A percentile compares a stretch with the other conserved stretches of the same genome.
phyloP scores from a whole-genome alignment of 2,113 vertebrate species.

The Microtus montanus region DNA sequence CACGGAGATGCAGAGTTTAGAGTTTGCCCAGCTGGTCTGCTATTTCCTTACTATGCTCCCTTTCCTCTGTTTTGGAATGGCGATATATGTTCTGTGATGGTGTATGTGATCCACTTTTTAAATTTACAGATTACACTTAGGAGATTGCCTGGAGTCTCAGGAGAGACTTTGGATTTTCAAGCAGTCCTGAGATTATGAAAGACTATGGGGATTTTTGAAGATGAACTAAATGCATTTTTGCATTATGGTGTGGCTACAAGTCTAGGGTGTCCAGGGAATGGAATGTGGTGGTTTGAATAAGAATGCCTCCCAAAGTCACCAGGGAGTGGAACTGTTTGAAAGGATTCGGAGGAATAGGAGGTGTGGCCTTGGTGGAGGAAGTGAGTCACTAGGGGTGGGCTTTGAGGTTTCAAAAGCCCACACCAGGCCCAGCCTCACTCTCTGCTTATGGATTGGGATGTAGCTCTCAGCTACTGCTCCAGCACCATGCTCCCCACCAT shows the following conservation, averaged over 20 bases:
- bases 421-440: neutral
- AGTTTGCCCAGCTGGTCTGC: neutral
- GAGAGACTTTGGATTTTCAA: neutral
- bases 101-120: neutral
- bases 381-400: neutral
- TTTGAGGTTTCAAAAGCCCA: neutral
- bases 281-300: neutral
- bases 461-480: neutral
- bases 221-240: neutral
- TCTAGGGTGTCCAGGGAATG: neutral
- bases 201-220: neutral
- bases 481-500: neutral
- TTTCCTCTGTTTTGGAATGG: neutral
- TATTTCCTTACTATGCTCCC: neutral
- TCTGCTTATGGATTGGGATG: neutral
- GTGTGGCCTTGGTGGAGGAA: neutral
- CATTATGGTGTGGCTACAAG: neutral
- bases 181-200: neutral
- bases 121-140: neutral
- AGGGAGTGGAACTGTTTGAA: neutral
- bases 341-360: neutral
- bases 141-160: neutral
- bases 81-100: neutral
- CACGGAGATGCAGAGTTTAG: neutral
- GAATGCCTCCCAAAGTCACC: neutral